These are phyloP conservation scores for Cariama cristata DNA, from an alignment of 2,113 vertebrate species.

Conservation along the genomic window DNA sequence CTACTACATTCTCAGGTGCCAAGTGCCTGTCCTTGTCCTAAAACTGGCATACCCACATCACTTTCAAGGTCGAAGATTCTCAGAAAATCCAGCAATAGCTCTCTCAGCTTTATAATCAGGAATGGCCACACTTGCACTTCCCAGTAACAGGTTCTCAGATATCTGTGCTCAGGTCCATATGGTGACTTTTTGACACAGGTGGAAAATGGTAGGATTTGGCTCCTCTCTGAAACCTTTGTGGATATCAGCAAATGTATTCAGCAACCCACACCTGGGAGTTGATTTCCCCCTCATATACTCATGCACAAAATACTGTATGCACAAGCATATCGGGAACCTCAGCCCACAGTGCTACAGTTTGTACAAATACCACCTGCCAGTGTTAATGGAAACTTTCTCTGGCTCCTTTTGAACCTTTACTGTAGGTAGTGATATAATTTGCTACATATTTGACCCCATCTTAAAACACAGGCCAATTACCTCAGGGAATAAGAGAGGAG, in stretches of 20 bases:
- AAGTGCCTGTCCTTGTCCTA: neutral
- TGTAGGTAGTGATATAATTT: neutral
- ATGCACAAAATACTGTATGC: neutral
- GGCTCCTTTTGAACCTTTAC: neutral
- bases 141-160: neutral
- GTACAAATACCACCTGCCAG: neutral
- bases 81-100: neutral
- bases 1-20: neutral
- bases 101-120: neutral
- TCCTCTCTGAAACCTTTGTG: neutral
- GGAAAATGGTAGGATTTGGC: neutral
- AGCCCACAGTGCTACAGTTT: neutral
- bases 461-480: neutral
- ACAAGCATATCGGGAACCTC: neutral
- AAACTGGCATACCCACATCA: neutral
- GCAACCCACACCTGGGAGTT: neutral
- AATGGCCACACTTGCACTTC: neutral
- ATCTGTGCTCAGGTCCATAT: neutral
- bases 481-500: neutral
- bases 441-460: neutral
- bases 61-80: neutral
- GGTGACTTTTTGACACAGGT: neutral
- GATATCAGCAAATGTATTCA: neutral
- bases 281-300: neutral
- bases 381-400: fast-evolving